Base-by-base conservation (phyloP, 2,888 invertebrate species). In the Sesamia inferens region DNA sequence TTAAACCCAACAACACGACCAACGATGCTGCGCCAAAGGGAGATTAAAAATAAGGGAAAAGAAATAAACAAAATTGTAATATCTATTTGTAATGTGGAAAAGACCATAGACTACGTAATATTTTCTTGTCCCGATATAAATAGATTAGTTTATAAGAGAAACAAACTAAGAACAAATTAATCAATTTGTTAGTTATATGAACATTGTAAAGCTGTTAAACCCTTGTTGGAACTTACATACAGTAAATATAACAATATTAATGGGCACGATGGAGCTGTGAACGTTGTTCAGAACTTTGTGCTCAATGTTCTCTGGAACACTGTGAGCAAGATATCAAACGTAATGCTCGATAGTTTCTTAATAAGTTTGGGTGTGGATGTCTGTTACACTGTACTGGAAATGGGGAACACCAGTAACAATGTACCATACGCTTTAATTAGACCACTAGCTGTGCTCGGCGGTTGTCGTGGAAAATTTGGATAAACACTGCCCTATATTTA, bases 261-360 rank as follows among this genome's bases (percentile, higher is more conserved):
- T 90, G 88, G 88, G 87, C 86, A 86, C 84, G 87, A 82, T 84
- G 79, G 81, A 88, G 88, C 87, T 84, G 88, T 91, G 88, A 91
- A 88, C 71, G 84, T 81, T 81, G 83, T 78, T 85, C 75, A 76
- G 82, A 92, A 91, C 88, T 91, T 87, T 78, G 76, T 71, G 72
- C 83, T 86, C 88, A 87, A 88, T 90, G 78, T 70, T 71, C 54
- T 87, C 88, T 90, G 80, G 81, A 87, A 89, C 88, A 81, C 76
- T 88, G 84, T 79, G 87, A 90, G 90, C 91, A 90, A 92, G 92
- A 91, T 91, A 92, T 92, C 92, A 92, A 91, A 92, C 88, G 88
- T 90, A 87, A 90, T 86, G 85, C 64, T 64, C 86, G 82, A 87
- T 87, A 87, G 76, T 81, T 82, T 84, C 86, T 83, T 91, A 88